Evolutionary conservation across 2,797 vertebrate genomes (phyloP), one percentile per base, ranked within the genome.

Genomic region (Syngnathus acus): DNA sequence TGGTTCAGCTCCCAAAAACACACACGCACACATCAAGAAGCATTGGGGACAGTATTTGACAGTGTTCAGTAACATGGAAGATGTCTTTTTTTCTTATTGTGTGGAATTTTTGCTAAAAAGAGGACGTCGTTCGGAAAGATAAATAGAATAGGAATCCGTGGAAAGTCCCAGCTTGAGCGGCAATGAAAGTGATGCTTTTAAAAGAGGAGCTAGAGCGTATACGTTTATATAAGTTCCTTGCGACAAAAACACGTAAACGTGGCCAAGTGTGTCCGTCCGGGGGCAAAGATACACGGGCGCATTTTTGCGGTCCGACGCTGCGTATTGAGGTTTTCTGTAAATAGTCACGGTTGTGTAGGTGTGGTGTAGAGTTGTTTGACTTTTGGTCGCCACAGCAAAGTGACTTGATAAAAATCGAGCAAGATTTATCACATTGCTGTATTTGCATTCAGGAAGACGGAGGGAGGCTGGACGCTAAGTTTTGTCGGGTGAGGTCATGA

Each of bases 391-490:
- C 90, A 90, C 90, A 91, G 89, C 91, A 92, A 90, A 91, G 87
- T 81, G 85, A 85, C 82, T 73, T 84, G 91, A 92, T 92, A 91
- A 85, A 88, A 91, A 92, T 92, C 91, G 71, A 82, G 32, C 48
- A 83, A 80, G 89, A 90, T 92, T 91, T 90, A 92, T 92, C 90
- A 89, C 87, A 85, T 91, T 89, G 86, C 79, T 75, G 75, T 72
- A 91, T 92, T 92, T 92, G 91, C 90, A 92, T 91, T 90, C 88
- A 90, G 88, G 89, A 90, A 89, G 81, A 87, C 82, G 82, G 81
- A 32, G 26, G 82, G 81, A 64, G 72, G 72, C 67, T 86, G 70
- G 77, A 86, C 77, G 83, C 73, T 85, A 72, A 68, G 84, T 82
- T 80, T 71, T 85, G 84, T 78, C 19, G 64, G 84, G 87, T 89